A percentile compares a stretch with the other conserved stretches of the same genome.
phyloP scores from a whole-genome alignment of 2,888 invertebrate genomes.

The Bellardia pandia region DNA sequence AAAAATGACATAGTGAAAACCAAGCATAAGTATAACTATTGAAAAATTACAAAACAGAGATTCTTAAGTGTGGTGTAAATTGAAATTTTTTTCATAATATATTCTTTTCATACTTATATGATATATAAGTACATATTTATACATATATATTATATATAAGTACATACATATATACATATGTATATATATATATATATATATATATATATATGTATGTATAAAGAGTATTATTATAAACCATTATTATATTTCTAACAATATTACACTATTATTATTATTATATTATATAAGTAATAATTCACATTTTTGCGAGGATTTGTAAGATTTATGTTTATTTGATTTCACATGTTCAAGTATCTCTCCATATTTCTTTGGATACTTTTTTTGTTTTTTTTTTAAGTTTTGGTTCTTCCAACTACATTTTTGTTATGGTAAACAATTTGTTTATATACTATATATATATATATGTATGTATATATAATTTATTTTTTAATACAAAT shows the following conservation, averaged over 20 bases:
- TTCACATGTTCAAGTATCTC: conserved; percentile 47
- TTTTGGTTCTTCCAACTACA: conserved; percentile 36
- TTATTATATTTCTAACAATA: conserved; percentile 51
- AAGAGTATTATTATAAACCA: conserved; percentile 33
- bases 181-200: conserved; percentile 17
- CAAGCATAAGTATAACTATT: too few relatives aligned
- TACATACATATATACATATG: conserved; percentile 4
- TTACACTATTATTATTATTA: conserved; percentile 43
- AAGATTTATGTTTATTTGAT: conserved; percentile 55
- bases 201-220: conserved; percentile 18
- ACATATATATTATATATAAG: neutral
- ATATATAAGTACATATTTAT: neutral
- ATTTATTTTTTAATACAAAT: conserved; percentile 49
- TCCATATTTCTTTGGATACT: conserved; percentile 30
- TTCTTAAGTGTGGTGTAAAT: conserved; percentile 5
- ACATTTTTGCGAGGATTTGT: conserved; percentile 74
- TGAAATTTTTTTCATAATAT: neutral
- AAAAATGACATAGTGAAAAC: too few relatives aligned
- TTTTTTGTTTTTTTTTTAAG: conserved; percentile 36
- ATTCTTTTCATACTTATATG: neutral
- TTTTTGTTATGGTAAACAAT: conserved; percentile 23
- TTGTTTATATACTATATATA: conserved; percentile 25
- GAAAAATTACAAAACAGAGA: neutral
- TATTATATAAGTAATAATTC: conserved; percentile 66
- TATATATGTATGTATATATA: conserved; percentile 10